These are phyloP conservation scores for Neosilurus hyrtlii DNA, from an alignment of 2,797 vertebrate genomes.

Conservation along the genomic window DNA sequence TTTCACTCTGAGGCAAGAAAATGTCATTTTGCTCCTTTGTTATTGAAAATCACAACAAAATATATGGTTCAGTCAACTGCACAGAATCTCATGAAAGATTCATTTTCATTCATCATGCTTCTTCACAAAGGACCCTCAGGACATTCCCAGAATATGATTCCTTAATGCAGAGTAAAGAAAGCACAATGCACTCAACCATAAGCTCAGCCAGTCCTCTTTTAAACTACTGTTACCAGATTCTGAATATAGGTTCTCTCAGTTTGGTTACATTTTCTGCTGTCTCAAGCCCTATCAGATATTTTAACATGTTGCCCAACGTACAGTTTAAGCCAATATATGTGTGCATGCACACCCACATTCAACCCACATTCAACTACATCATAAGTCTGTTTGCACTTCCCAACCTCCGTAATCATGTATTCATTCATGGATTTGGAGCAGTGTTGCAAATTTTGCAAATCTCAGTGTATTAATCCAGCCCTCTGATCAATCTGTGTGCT, in stretches of 20 bases:
- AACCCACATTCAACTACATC: conserved; percentile 50
- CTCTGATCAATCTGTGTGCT: conserved; percentile 39
- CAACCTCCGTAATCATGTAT: conserved; percentile 53
- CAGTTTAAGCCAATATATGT: not conserved
- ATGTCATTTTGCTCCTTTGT: conserved; percentile 59
- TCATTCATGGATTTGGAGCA: conserved; percentile 36
- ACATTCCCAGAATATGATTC: conserved; percentile 50
- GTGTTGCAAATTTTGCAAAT: conserved; percentile 35
- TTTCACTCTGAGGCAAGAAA: conserved; percentile 55
- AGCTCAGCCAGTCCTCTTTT: conserved; percentile 51
- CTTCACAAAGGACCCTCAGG: conserved; percentile 54
- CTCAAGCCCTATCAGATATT: conserved; percentile 38
- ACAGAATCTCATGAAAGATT: conserved; percentile 59
- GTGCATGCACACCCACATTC: not conserved
- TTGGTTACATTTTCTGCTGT: conserved; percentile 34
- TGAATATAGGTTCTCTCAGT: conserved; percentile 37
- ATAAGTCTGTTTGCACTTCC: conserved; percentile 40
- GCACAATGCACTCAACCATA: conserved; percentile 40
- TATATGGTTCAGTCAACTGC: conserved; percentile 58
- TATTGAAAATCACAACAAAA: conserved; percentile 61
- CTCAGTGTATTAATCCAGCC: conserved; percentile 28
- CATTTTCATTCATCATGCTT: conserved; percentile 59
- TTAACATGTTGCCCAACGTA: not conserved
- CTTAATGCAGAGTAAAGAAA: conserved; percentile 50
- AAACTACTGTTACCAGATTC: conserved; percentile 49